phyloP scores from a whole-genome alignment of 2,888 invertebrate species.

The Apantesis nais region DNA sequence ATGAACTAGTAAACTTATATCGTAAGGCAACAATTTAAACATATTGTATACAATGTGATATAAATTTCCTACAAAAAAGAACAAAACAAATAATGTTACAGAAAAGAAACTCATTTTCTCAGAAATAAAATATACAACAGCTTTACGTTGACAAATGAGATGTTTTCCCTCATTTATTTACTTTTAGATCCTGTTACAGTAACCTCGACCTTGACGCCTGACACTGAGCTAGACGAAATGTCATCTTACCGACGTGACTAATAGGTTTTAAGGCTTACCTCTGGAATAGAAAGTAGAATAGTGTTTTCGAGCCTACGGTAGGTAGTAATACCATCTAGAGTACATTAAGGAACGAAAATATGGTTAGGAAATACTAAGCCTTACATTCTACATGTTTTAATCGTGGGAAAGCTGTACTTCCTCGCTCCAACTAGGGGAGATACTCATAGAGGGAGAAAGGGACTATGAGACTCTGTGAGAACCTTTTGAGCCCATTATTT shows the following conservation, averaged over 20 bases:
- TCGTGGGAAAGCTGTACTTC: too few relatives aligned
- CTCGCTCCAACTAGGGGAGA: too few relatives aligned
- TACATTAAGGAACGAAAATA: neutral
- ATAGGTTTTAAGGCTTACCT: neutral
- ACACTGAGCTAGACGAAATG: constrained; percentile 28
- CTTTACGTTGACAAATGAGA: constrained; percentile 22
- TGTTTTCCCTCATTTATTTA: constrained; percentile 15
- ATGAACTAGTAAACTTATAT: neutral
- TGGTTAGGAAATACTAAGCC: neutral
- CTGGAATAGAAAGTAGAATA: neutral
- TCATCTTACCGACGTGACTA: constrained; percentile 20
- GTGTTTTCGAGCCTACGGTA: neutral
- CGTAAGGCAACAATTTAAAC: neutral
- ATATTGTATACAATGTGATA: neutral
- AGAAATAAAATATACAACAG: constrained; percentile 24
- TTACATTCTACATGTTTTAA: neutral
- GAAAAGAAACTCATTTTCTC: constrained; percentile 12
- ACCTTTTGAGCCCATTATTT: too few relatives aligned
- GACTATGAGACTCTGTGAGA: too few relatives aligned
- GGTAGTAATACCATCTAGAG: neutral
- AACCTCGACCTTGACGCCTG: constrained; percentile 30
- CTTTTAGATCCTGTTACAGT: constrained; percentile 14
- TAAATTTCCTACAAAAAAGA: constrained; percentile 7
- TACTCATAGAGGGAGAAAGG: too few relatives aligned
- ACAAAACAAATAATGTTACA: constrained; percentile 17